Conservation (phyloP, 2,888 invertebrate genomes). For the Monoplex corrugatus region DNA sequence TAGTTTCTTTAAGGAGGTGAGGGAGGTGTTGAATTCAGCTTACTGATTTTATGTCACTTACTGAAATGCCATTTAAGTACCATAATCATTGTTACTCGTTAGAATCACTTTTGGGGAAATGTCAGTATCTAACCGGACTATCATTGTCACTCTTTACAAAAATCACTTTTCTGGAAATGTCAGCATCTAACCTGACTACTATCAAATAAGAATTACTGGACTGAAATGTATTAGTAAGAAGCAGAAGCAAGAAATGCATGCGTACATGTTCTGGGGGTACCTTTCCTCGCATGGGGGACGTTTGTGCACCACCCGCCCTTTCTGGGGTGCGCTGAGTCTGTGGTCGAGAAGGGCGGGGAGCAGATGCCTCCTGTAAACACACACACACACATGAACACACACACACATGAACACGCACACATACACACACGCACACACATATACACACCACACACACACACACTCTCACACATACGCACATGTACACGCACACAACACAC, state of each 20-base stretch:
- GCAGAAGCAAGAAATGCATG: constrained; percentile 43
- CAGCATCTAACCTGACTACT: background rate
- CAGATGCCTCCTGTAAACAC: constrained; percentile 48
- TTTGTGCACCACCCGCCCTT: constrained; percentile 52
- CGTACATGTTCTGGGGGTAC: constrained; percentile 54
- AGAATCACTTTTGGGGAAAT: too few species aligned
- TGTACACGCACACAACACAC: too few species aligned
- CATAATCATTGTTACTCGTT: too few species aligned
- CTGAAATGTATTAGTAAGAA: constrained; percentile 26
- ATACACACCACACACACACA: background rate
- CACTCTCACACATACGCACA: too few species aligned
- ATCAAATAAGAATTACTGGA: background rate
- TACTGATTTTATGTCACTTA: too few species aligned
- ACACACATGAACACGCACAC: background rate
- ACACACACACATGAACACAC: too few species aligned
- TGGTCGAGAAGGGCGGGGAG: constrained; percentile 53
- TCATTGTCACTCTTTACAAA: too few species aligned
- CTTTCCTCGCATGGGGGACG: constrained; percentile 59
- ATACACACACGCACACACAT: background rate
- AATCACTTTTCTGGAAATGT: too few species aligned
- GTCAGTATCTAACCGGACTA: too few species aligned
- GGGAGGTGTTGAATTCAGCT: too few species aligned
- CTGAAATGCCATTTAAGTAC: too few species aligned
- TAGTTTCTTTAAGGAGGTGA: too few species aligned
- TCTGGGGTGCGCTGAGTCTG: constrained; percentile 59